Percentiles rank a stretch among this genome's conserved stretches.
These are phyloP conservation scores for Gambusia yucatana DNA, from an alignment of 2,797 vertebrate genomes.

Conservation along the genomic window DNA sequence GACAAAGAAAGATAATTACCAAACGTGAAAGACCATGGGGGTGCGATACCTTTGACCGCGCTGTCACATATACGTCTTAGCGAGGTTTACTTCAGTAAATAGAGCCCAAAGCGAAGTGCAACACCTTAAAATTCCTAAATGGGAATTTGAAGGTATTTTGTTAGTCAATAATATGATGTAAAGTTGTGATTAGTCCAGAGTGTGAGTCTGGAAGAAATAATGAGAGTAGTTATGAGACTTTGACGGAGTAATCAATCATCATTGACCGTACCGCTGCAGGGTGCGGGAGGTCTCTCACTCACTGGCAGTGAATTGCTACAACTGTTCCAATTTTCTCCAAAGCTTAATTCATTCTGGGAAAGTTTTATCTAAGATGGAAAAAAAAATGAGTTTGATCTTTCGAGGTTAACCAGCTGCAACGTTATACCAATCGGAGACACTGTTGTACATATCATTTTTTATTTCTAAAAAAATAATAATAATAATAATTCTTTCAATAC, in stretches of 20 bases:
- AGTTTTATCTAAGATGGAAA: conserved; percentile 40
- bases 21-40: conserved; percentile 36
- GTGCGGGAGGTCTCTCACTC: conserved; percentile 56
- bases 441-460: neutral
- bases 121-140: conserved; percentile 28
- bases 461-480: too few relatives aligned
- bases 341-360: conserved; percentile 52
- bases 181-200: conserved; percentile 33
- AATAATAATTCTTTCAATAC: neutral
- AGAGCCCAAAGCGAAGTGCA: conserved; percentile 9
- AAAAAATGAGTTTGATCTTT: conserved; percentile 15
- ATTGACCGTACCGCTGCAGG: conserved; percentile 68
- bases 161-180: conserved; percentile 21
- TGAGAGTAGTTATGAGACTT: conserved; percentile 69
- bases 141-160: conserved; percentile 7
- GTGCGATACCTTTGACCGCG: too few relatives aligned
- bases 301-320: conserved; percentile 39
- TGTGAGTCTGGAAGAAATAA: conserved; percentile 59
- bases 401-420: neutral
- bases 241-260: conserved; percentile 74
- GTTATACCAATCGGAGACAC: neutral
- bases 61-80: conserved; percentile 26
- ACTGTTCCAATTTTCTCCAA: conserved; percentile 59
- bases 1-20: conserved; percentile 54
- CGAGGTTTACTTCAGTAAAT: conserved; percentile 21